Conservation (phyloP, 2,797 vertebrate genomes). For the Scolopax bukidnonensis region DNA sequence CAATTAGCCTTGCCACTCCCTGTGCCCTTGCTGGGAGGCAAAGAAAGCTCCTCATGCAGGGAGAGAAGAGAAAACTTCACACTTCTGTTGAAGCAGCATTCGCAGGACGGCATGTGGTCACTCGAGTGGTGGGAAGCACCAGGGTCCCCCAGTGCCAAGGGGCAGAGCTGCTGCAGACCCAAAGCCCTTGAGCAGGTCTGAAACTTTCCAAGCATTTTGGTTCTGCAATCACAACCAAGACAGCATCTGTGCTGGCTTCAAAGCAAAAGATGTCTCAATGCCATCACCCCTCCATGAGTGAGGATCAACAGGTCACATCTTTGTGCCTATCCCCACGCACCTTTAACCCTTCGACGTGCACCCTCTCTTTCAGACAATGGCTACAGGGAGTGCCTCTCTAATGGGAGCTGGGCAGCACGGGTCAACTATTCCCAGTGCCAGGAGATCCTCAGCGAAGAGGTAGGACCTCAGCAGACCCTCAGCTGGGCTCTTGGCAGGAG, state of each 20-base stretch:
- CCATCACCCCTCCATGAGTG: neutral
- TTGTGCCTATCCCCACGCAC: neutral
- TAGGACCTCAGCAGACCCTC: conserved; percentile 41
- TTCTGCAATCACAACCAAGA: neutral
- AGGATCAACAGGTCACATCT: neutral
- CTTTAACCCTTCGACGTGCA: neutral
- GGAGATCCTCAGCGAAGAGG: conserved; percentile 93
- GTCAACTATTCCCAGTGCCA: conserved; percentile 96
- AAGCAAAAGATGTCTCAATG: neutral
- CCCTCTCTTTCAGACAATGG: conserved; percentile 85
- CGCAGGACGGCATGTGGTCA: rapidly evolving
- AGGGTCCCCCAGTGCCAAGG: rapidly evolving
- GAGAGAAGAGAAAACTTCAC: neutral
- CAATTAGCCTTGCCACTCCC: neutral
- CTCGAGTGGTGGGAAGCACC: neutral
- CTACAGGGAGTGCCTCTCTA: conserved; percentile 88
- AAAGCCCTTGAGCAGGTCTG: neutral
- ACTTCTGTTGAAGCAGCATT: rapidly evolving
- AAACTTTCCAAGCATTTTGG: neutral
- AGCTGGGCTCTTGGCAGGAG: neutral
- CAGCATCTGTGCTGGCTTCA: neutral
- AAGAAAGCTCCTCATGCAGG: neutral
- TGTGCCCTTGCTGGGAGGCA: neutral
- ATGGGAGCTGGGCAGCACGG: conserved; percentile 91
- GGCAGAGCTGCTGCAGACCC: neutral